Conservation (phyloP, 2,888 invertebrate species). For the Eristalinus aeneus region DNA sequence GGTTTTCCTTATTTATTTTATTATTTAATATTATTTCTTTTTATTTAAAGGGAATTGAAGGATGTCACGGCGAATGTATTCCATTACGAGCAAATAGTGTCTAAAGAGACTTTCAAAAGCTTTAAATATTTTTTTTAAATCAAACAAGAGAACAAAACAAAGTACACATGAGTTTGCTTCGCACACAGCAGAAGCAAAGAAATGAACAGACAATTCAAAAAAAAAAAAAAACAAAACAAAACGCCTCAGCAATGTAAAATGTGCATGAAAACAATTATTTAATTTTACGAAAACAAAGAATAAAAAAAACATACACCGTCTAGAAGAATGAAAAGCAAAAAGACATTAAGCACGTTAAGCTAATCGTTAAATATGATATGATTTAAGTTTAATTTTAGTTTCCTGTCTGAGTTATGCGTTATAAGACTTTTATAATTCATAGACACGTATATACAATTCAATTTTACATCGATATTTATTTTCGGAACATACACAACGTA, state of each 20-base stretch:
- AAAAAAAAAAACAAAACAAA: slow-evolving; percentile 7
- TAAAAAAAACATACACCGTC: slow-evolving; percentile 26
- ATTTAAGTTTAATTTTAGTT: slow-evolving; percentile 51
- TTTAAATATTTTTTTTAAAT: slow-evolving; percentile 36
- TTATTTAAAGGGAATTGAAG: slow-evolving; percentile 80
- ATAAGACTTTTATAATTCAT: slow-evolving; percentile 25
- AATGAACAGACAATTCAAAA: slow-evolving; percentile 15
- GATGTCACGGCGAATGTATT: slow-evolving; percentile 84
- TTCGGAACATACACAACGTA: slow-evolving; percentile 48
- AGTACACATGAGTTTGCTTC: slow-evolving; percentile 8
- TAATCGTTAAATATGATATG: slow-evolving; percentile 32
- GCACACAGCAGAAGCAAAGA: not conserved
- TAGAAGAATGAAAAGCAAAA: slow-evolving; percentile 60
- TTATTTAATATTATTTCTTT: slow-evolving; percentile 74
- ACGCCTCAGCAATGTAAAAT: slow-evolving; percentile 33
- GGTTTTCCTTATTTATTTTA: slow-evolving; percentile 72
- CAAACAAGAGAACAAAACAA: slow-evolving; percentile 13
- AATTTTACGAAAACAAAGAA: slow-evolving; percentile 27
- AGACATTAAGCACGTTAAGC: slow-evolving; percentile 70
- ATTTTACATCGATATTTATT: slow-evolving; percentile 21
- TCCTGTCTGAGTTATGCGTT: slow-evolving; percentile 24
- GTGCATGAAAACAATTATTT: slow-evolving; percentile 48
- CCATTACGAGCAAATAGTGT: slow-evolving; percentile 84
- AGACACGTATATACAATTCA: not conserved
- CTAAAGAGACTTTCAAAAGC: slow-evolving; percentile 76